These are phyloP conservation scores for Alexandromys fortis DNA, from an alignment of 2,113 vertebrate genomes.

Conservation along the genomic window DNA sequence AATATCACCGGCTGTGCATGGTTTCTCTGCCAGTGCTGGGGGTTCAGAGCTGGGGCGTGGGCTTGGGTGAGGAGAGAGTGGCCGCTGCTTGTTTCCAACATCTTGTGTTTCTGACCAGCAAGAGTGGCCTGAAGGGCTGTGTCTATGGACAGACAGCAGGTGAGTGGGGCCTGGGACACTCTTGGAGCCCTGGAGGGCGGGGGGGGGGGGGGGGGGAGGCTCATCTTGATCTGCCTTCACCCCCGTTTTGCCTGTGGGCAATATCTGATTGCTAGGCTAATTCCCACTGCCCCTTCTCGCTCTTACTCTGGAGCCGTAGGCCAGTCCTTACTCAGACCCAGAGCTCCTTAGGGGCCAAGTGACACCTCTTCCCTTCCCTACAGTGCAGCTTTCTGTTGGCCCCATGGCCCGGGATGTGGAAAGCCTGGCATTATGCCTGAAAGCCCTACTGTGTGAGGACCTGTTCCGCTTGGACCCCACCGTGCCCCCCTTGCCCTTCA, in stretches of 20 bases:
- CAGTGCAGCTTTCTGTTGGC: slow-evolving; percentile 81
- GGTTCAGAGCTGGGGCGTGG: neutral
- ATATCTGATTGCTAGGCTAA: neutral
- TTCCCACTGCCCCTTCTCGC: neutral
- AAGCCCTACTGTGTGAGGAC: slow-evolving; percentile 91
- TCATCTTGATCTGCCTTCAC: neutral
- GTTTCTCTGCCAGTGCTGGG: neutral
- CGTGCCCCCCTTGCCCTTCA: slow-evolving; percentile 92
- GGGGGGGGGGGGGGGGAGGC: neutral
- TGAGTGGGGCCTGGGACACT: slow-evolving; percentile 67
- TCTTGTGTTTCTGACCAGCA: slow-evolving; percentile 76
- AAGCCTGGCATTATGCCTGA: slow-evolving; percentile 92
- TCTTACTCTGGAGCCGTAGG: neutral
- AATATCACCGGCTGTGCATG: neutral
- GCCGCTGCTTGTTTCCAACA: neutral
- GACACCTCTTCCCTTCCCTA: neutral
- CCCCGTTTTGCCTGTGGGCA: neutral
- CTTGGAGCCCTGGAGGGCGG: neutral
- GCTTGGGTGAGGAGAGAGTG: neutral
- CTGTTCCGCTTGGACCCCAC: slow-evolving; percentile 94
- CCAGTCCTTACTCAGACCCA: neutral
- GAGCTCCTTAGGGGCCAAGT: neutral
- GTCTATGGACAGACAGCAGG: slow-evolving; percentile 78
- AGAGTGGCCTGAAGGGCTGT: slow-evolving; percentile 76
- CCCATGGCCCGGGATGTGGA: slow-evolving; percentile 93